phyloP scores from a whole-genome alignment of 2,888 invertebrate species.

The Idaea biselata region DNA sequence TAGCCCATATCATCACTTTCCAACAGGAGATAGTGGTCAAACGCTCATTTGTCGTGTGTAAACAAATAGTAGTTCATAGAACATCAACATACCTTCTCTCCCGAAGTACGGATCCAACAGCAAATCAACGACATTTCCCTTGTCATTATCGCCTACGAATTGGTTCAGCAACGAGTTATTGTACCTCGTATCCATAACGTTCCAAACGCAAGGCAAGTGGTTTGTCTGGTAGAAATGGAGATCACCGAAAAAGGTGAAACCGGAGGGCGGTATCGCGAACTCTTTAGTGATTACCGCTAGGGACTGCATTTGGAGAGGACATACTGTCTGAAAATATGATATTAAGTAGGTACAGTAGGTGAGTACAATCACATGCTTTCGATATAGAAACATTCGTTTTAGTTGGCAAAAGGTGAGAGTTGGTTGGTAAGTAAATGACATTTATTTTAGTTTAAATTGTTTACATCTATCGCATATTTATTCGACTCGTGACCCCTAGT shows the following conservation, averaged over 20 bases:
- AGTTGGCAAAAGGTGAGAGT: no score
- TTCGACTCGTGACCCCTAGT: no score
- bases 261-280: conserved; percentile 56
- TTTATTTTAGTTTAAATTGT: no score
- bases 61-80: no score
- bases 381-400: no score
- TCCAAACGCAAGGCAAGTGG: conserved; percentile 71
- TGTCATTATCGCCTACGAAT: conserved; percentile 50
- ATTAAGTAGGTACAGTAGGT: no score
- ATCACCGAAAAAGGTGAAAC: conserved; percentile 67
- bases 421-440: neutral
- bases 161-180: conserved; percentile 77
- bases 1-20: no score
- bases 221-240: conserved; percentile 68
- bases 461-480: no score
- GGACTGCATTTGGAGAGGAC: conserved; percentile 80
- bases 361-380: no score
- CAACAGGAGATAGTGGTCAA: no score
- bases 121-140: conserved; percentile 64
- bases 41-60: no score
- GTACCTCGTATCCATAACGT: conserved; percentile 75
- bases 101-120: conserved; percentile 79
- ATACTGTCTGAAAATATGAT: conserved; percentile 68
- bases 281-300: conserved; percentile 69
- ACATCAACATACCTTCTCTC: conserved; percentile 76